These are phyloP conservation scores for Ondatra zibethicus DNA, from an alignment of 2,113 vertebrate species.

Conservation along the genomic window DNA sequence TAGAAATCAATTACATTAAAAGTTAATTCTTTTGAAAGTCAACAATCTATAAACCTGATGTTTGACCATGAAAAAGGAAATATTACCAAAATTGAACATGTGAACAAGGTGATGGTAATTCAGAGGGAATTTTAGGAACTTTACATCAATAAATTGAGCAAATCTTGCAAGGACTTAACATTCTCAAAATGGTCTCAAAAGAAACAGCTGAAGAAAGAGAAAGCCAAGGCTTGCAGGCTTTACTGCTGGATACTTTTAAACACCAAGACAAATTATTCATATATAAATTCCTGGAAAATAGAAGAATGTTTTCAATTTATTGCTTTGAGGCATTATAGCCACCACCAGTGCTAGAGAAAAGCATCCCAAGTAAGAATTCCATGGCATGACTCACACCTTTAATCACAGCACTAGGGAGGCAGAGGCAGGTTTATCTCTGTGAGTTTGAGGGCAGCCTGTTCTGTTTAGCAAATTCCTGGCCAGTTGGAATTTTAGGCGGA, in stretches of 20 bases:
- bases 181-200: conserved; percentile 16
- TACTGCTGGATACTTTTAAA: neutral
- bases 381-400: neutral
- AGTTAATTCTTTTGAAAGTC: neutral
- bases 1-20: neutral
- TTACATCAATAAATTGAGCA: neutral
- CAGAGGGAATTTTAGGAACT: conserved; percentile 5
- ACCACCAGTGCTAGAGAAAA: neutral
- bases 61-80: neutral
- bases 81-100: neutral
- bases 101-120: neutral
- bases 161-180: neutral
- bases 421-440: neutral
- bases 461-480: neutral
- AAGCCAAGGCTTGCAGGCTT: neutral
- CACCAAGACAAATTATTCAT: neutral
- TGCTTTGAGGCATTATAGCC: neutral
- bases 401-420: neutral
- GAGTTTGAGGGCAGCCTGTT: neutral
- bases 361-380: neutral
- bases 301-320: neutral
- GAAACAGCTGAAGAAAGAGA: neutral
- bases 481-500: neutral
- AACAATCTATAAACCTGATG: neutral
- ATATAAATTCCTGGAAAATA: neutral